These are phyloP conservation scores for Babyrousa celebensis DNA, from an alignment of 2,797 vertebrate genomes.

Conservation along the genomic window DNA sequence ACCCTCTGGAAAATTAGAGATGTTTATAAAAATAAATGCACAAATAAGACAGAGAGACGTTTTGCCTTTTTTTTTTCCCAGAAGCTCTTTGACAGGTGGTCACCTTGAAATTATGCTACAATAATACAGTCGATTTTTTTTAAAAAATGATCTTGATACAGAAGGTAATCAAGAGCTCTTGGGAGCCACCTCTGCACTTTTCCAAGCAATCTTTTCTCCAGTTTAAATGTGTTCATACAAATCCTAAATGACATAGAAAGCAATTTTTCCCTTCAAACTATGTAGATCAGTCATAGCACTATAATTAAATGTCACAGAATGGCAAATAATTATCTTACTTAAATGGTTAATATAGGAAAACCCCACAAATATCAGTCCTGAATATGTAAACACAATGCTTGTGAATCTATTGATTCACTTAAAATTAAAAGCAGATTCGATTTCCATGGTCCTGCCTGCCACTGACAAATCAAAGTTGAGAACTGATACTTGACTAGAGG, in stretches of 20 bases:
- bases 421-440: conserved; percentile 63
- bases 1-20: conserved; percentile 87
- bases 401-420: conserved; percentile 60
- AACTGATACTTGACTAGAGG: neutral
- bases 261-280: conserved; percentile 74
- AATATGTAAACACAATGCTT: conserved; percentile 46
- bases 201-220: conserved; percentile 86
- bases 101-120: conserved; percentile 89
- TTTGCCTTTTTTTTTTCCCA: conserved; percentile 78
- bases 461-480: neutral
- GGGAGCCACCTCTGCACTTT: conserved; percentile 86
- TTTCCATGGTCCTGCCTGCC: neutral
- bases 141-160: conserved; percentile 81
- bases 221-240: conserved; percentile 82
- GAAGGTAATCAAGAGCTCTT: conserved; percentile 89
- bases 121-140: conserved; percentile 75
- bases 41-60: conserved; percentile 82
- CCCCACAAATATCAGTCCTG: conserved; percentile 55
- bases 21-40: conserved; percentile 85
- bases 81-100: conserved; percentile 90
- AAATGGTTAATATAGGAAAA: conserved; percentile 80
- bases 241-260: conserved; percentile 81
- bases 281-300: conserved; percentile 74
- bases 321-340: conserved; percentile 80
- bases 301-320: conserved; percentile 80